A percentile compares a stretch with the other conserved stretches of the same genome.
These are phyloP conservation scores for Eretmocerus hayati DNA, from an alignment of 2,888 invertebrate species.

Conservation along the genomic window DNA sequence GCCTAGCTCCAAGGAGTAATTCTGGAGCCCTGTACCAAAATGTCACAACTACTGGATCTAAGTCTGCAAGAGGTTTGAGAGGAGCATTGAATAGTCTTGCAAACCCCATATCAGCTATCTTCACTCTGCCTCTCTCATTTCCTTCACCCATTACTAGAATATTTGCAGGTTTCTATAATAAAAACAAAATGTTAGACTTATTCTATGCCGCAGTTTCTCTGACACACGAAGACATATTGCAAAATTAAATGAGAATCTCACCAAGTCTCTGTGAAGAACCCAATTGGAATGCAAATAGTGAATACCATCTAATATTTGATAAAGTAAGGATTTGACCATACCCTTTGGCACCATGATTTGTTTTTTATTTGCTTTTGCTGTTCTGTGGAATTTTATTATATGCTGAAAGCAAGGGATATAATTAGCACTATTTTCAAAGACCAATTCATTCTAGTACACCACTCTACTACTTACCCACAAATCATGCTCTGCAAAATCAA, in stretches of 20 bases:
- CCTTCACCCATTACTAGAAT: slow-evolving; percentile 99
- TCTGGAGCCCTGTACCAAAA: slow-evolving; percentile 99
- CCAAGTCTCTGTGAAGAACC: slow-evolving; percentile 95
- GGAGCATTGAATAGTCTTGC: slow-evolving; percentile 97
- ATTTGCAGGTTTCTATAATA: slow-evolving; percentile 98
- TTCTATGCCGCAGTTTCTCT: neutral
- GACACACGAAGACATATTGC: slow-evolving; percentile 1
- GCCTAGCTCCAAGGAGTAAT: slow-evolving; percentile 84
- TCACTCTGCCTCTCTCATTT: slow-evolving; percentile 89
- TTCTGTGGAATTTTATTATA: slow-evolving; percentile 97
- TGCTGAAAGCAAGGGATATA: slow-evolving; percentile 54
- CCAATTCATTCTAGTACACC: neutral
- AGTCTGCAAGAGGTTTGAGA: slow-evolving; percentile 91
- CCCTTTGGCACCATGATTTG: slow-evolving; percentile 92
- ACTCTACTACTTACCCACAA: slow-evolving; percentile 64
- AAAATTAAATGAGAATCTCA: slow-evolving; percentile 43
- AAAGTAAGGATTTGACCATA: slow-evolving; percentile 95
- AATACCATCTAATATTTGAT: slow-evolving; percentile 97
- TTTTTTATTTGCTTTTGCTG: slow-evolving; percentile 95
- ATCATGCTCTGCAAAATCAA: slow-evolving; percentile 99
- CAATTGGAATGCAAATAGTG: slow-evolving; percentile 98
- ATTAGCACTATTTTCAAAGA: neutral
- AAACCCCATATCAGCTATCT: slow-evolving; percentile 99
- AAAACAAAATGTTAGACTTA: too few species aligned
- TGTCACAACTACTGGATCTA: slow-evolving; percentile 98